phyloP scores from a whole-genome alignment of 2,113 vertebrate species.

The Sinosuthora webbiana region DNA sequence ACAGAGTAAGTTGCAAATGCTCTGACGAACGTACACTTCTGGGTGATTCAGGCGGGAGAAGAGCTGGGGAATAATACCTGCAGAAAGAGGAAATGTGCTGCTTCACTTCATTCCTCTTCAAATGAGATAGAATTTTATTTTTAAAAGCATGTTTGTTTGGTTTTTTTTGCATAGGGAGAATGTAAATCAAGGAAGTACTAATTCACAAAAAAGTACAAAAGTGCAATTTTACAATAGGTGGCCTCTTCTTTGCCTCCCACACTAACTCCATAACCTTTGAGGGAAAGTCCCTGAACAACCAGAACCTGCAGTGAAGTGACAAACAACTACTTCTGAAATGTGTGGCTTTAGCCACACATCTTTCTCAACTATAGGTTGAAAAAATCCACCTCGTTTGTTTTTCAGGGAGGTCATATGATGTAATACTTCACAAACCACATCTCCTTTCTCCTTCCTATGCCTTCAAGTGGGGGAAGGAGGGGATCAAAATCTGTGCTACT shows the following conservation, averaged over 20 bases:
- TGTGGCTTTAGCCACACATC: neutral
- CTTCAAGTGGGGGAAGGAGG: neutral
- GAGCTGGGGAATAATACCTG: conserved; percentile 97
- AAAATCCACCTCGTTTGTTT: accelerated
- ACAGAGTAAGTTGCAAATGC: conserved; percentile 95
- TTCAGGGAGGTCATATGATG: neutral
- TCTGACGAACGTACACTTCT: conserved; percentile 94
- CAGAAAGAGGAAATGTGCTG: neutral
- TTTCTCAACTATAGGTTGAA: neutral
- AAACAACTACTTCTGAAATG: neutral
- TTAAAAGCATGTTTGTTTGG: neutral
- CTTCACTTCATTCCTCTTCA: neutral
- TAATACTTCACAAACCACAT: neutral
- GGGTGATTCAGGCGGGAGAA: conserved; percentile 98
- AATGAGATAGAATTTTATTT: neutral
- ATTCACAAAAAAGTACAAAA: neutral
- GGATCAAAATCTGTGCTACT: neutral
- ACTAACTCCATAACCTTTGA: neutral
- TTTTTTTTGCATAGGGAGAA: neutral
- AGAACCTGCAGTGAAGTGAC: neutral
- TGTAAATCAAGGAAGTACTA: accelerated
- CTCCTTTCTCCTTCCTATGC: neutral
- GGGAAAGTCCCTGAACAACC: neutral
- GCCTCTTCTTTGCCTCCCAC: neutral
- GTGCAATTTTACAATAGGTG: neutral